phyloP scores from a whole-genome alignment of 2,113 vertebrate species.

The Forbesichthys agassizii region DNA sequence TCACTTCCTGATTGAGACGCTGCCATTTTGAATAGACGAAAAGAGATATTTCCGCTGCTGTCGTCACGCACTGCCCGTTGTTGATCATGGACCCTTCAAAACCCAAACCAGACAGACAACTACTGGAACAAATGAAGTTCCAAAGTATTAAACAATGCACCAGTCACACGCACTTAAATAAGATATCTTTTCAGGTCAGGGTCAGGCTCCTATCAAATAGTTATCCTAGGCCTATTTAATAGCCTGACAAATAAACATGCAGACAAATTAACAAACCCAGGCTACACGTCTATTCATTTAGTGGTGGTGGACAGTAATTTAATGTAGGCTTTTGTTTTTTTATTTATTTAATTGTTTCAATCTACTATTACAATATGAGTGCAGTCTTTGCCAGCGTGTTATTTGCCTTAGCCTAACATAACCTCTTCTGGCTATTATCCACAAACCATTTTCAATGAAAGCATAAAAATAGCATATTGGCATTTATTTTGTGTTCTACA shows the following conservation, averaged over 20 bases:
- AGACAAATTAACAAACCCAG: background rate
- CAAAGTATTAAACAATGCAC: background rate
- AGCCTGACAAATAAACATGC: background rate
- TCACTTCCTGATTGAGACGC: constrained; percentile 76
- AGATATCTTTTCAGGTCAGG: background rate
- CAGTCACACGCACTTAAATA: too few relatives aligned
- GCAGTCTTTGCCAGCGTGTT: too few relatives aligned
- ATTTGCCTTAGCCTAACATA: too few relatives aligned
- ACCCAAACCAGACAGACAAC: constrained; percentile 1
- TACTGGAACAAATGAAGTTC: background rate
- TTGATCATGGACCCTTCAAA: constrained; percentile 13
- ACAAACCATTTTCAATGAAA: too few relatives aligned
- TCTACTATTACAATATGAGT: too few relatives aligned
- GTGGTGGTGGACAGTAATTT: too few relatives aligned
- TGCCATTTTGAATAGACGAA: constrained; percentile 79
- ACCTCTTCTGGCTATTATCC: too few relatives aligned
- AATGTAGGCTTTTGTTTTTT: too few relatives aligned
- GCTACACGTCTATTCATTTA: background rate
- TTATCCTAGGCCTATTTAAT: background rate
- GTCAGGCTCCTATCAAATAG: background rate
- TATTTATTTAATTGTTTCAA: too few relatives aligned
- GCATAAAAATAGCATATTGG: too few relatives aligned
- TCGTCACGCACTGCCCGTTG: constrained; percentile 59
- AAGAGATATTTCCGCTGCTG: constrained; percentile 74
- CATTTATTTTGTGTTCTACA: too few relatives aligned